Evolutionary conservation across 2,113 vertebrate species (phyloP).

Genomic region (Ictalurus furcatus): DNA sequence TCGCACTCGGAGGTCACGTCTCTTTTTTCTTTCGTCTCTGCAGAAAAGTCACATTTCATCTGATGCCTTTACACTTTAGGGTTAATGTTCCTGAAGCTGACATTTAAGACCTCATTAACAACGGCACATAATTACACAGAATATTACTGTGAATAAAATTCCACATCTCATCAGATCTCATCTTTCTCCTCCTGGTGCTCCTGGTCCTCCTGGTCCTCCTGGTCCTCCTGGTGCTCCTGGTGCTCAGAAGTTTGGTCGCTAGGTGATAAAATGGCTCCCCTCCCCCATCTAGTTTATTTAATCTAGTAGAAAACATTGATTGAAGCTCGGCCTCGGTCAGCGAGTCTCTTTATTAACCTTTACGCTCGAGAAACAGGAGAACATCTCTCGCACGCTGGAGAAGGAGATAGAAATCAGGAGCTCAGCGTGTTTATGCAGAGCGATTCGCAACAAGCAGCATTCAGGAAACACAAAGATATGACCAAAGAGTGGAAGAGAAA

Average conservation of each 20-base stretch:
- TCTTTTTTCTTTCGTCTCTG: conserved; percentile 43
- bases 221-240: too few species aligned
- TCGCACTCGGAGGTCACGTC: conserved; percentile 44
- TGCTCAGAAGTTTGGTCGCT: neutral
- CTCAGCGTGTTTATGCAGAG: neutral
- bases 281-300: neutral
- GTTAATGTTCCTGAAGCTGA: neutral
- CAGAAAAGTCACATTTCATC: neutral
- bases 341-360: neutral
- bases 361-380: neutral
- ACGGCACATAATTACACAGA: neutral
- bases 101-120: neutral
- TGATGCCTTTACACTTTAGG: neutral
- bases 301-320: neutral
- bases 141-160: neutral
- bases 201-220: too few species aligned
- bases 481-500: neutral
- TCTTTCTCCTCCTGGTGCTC: neutral
- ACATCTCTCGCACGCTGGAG: neutral
- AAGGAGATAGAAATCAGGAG: neutral
- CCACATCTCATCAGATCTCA: neutral
- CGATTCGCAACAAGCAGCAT: neutral
- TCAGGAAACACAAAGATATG: neutral
- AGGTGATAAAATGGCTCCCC: neutral
- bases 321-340: neutral